Base-by-base conservation (phyloP, 2,113 vertebrate genomes). In the Seriola quinqueradiata region DNA sequence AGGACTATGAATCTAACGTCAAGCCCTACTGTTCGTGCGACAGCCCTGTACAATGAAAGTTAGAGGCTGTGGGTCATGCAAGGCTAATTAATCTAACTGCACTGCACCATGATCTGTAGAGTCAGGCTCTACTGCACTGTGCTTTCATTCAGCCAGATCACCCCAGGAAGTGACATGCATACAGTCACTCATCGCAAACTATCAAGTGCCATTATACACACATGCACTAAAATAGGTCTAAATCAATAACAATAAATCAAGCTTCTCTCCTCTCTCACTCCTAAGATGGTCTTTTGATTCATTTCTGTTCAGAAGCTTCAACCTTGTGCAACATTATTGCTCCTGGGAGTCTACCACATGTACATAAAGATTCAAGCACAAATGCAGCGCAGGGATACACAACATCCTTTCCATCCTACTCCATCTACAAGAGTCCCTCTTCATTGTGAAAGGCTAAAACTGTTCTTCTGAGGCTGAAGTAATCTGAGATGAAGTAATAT, bases 271-370 rank as follows among this genome's bases (percentile, higher is more conserved):
- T 25, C 34, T 61, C 44, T 57, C 9, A 25, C 17, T 50, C 1
- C 17, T 84, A 54, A 85, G 81, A 89, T 87, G 28, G 28, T 65
- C 79, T 80, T 84, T 48, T 76, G 42, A 9, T 55, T 79, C 28
- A 52, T 85, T 86, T 82, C 69, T 75, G 50, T 60, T 83, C 4
- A 12, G 10, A 59, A 54, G 28, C 1, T 28, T 59, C 32, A 21
- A 14, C 8, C 10, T 5, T n/a, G 6, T 63, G 23, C 17, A 4
- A 48, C 6, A 25, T 4, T n/a, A 64, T 23, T 34, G 21, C 25
- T 64, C 16, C 23, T 10, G 21, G 23, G 48, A 68, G 50, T 44
- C 19, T 46, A 25, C 54, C 6, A n/a, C 14, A 36, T 58, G 4
- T 12, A 48, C 13, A 44, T 28, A 13, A 72, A 36, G 54, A 55